These are phyloP conservation scores for Sebastes diploproa DNA, from an alignment of 2,797 vertebrate genomes.

Conservation along the genomic window DNA sequence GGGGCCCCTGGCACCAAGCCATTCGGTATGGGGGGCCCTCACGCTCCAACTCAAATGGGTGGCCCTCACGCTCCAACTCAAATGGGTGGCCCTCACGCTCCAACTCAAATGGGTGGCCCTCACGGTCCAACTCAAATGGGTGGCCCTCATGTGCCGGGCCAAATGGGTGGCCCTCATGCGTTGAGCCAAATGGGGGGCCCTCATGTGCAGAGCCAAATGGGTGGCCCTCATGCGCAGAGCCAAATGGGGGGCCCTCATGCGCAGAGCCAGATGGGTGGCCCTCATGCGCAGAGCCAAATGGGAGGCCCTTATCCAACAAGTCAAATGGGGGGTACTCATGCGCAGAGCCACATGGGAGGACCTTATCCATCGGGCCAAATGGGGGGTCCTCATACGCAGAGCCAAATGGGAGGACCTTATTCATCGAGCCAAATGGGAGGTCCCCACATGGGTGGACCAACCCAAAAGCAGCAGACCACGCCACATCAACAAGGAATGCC, in stretches of 20 bases:
- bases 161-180: conserved; percentile 38
- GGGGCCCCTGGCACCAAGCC: conserved; percentile 75
- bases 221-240: conserved; percentile 7
- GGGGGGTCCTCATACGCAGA: conserved; percentile 2
- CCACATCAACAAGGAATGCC: conserved; percentile 54
- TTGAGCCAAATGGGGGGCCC: conserved; percentile 38
- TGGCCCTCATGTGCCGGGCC: conserved; percentile 42
- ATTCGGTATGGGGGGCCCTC: conserved; percentile 65
- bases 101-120: conserved; percentile 49
- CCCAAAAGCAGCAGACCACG: conserved; percentile 64
- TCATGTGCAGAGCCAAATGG: conserved; percentile 29
- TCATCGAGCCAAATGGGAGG: neutral
- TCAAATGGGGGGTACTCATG: conserved; percentile 31
- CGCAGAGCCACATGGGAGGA: conserved; percentile 43
- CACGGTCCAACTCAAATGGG: conserved; percentile 14
- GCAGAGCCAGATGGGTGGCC: conserved; percentile 16
- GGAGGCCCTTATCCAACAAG: conserved; percentile 6
- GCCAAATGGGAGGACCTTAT: conserved; percentile 20
- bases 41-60: conserved; percentile 57
- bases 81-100: conserved; percentile 31
- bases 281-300: conserved; percentile 32
- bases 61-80: conserved; percentile 41
- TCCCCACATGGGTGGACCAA: conserved; percentile 26
- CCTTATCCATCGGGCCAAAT: conserved; percentile 31
- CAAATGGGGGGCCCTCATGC: conserved; percentile 45